phyloP scores from a whole-genome alignment of 2,797 vertebrate species.

The Lagocephalus sceleratus region DNA sequence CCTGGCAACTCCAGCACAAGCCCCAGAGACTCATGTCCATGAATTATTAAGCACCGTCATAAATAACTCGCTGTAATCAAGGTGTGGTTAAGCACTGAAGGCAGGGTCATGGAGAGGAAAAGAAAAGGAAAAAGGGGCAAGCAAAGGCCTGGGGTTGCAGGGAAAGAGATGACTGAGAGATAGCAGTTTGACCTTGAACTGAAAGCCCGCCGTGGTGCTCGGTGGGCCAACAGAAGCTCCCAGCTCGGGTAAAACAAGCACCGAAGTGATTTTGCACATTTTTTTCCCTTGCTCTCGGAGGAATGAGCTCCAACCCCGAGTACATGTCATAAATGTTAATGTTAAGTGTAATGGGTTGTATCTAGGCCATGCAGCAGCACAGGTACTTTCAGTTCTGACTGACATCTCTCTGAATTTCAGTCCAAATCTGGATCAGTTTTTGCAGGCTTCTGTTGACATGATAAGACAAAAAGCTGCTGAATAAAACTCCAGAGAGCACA shows the following conservation, averaged over 20 bases:
- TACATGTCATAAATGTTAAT: slow-evolving; percentile 40
- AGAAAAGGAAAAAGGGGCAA: background rate
- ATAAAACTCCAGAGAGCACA: too few species aligned
- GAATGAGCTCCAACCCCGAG: slow-evolving; percentile 6
- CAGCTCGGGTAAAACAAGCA: slow-evolving; percentile 6
- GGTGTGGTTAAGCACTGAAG: slow-evolving; percentile 34
- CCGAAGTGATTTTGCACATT: slow-evolving; percentile 6
- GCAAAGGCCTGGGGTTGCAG: slow-evolving; percentile 8
- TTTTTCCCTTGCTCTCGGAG: slow-evolving; percentile 4
- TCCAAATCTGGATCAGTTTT: too few species aligned
- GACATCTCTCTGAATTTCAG: slow-evolving; percentile 11
- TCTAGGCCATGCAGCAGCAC: slow-evolving; percentile 29
- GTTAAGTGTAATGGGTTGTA: slow-evolving; percentile 12
- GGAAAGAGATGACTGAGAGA: slow-evolving; percentile 31
- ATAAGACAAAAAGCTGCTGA: too few species aligned
- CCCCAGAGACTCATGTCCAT: slow-evolving; percentile 43
- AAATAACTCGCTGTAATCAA: slow-evolving; percentile 67
- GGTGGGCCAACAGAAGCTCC: background rate
- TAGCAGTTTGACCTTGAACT: slow-evolving; percentile 51
- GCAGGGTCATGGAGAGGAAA: slow-evolving; percentile 4
- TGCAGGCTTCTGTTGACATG: too few species aligned
- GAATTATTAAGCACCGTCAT: slow-evolving; percentile 63
- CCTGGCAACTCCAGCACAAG: slow-evolving; percentile 39
- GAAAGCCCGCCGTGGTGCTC: slow-evolving; percentile 17
- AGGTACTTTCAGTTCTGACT: slow-evolving; percentile 40